Conservation (phyloP, 2,113 vertebrate genomes). For the Centropristis striata region DNA sequence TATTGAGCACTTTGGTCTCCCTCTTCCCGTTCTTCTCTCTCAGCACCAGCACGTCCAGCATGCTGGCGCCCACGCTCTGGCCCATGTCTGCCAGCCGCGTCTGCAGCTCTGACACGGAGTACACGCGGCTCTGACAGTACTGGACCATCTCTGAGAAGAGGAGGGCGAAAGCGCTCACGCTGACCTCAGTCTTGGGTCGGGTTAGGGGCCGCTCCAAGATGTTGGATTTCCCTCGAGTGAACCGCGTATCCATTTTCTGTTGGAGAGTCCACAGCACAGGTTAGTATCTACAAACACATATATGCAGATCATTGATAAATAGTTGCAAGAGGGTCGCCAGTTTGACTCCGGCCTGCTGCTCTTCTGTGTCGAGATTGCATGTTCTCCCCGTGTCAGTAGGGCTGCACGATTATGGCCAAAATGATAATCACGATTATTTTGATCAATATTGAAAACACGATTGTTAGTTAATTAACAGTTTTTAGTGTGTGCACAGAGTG, state of each 20-base stretch:
- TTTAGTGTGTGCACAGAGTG: no score
- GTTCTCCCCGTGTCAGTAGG: no score
- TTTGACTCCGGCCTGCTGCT: no score
- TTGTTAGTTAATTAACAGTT: no score
- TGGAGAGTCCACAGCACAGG: background rate
- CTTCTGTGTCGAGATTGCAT: no score
- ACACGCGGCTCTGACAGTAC: conserved; percentile 96
- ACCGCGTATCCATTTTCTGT: conserved; percentile 90
- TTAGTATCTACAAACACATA: background rate
- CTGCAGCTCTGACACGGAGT: conserved; percentile 95
- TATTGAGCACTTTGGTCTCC: conserved; percentile 93
- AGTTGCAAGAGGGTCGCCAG: no score
- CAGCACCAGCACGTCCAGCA: conserved; percentile 92
- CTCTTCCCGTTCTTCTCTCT: conserved; percentile 92
- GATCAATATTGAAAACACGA: no score
- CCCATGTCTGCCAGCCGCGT: conserved; percentile 91
- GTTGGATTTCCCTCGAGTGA: conserved; percentile 92
- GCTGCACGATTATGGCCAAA: no score
- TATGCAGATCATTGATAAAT: background rate
- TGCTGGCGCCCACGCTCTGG: conserved; percentile 91
- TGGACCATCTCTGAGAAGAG: conserved; percentile 97
- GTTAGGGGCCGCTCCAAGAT: conserved; percentile 91
- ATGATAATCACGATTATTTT: no score
- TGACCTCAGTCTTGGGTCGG: conserved; percentile 91
- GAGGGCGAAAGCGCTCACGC: conserved; percentile 91